Percentiles rank a stretch among this genome's conserved stretches.
Evolutionary conservation across 2,888 invertebrate species (phyloP).

Genomic region (Philereme vetulata): DNA sequence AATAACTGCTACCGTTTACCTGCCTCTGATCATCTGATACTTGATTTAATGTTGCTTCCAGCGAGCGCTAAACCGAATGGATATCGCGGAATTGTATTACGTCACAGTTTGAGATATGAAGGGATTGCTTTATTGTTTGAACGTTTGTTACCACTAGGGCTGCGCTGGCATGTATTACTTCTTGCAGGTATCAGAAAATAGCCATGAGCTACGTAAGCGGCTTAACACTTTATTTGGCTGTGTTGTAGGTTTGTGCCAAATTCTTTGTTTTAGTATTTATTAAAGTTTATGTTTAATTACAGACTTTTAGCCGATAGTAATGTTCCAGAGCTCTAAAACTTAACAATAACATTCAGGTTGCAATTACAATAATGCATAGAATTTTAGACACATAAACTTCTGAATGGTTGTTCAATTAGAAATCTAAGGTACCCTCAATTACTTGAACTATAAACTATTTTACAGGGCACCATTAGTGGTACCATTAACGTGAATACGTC

Average conservation of each 20-base stretch:
- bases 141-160: slow-evolving; percentile 27
- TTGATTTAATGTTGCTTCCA: slow-evolving; percentile 74
- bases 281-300: slow-evolving; percentile 8
- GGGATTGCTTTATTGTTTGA: slow-evolving; percentile 37
- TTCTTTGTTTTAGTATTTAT: slow-evolving; percentile 8
- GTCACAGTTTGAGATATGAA: slow-evolving; percentile 43
- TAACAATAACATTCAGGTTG: slow-evolving; percentile 20
- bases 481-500: slow-evolving; percentile 40
- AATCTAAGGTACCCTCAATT: slow-evolving; percentile 36
- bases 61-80: slow-evolving; percentile 54
- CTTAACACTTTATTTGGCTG: background rate
- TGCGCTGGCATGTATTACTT: slow-evolving; percentile 13
- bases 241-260: background rate
- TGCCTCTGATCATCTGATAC: slow-evolving; percentile 80
- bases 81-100: slow-evolving; percentile 43
- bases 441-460: slow-evolving; percentile 49
- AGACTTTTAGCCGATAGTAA: slow-evolving; percentile 9
- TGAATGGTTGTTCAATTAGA: slow-evolving; percentile 32
- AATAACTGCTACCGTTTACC: slow-evolving; percentile 81
- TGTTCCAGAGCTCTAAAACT: slow-evolving; percentile 15
- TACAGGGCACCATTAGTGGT: slow-evolving; percentile 47
- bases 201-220: background rate
- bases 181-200: slow-evolving; percentile 4
- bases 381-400: slow-evolving; percentile 24
- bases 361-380: slow-evolving; percentile 23